Base-by-base conservation (phyloP, 2,113 vertebrate genomes). In the Antechinus stuartii region DNA sequence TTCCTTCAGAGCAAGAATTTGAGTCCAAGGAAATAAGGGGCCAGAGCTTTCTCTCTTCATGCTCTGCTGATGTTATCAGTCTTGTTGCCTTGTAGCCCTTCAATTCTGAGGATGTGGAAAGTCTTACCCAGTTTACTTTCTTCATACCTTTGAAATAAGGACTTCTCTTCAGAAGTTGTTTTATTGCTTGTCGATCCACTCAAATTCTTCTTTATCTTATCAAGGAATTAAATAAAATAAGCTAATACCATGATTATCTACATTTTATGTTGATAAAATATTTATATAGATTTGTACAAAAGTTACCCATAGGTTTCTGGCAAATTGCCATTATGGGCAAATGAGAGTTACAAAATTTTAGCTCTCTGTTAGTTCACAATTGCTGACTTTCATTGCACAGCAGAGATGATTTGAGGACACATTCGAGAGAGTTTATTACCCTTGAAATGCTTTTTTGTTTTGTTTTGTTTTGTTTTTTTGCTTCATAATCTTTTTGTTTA, bases 211-310 rank as follows among this genome's bases (percentile, higher is more conserved):
- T 56, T 94, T 46, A 30, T 97, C 90, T 93, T 96, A 50, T 91
- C 84, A 95, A 95, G 57, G 94, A 50, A 94, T 42, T 55, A 42
- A 54, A 91, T 95, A 96, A 9, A 90, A 90, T 16, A 94, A 90
- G 57, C 25, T 91, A 97, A 24, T 0, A 0, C 91, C 93, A 30
- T 35, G 57, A 61, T 11, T 49, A 0, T 54, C n/a, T 92, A 19
- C 2, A 94, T 94, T 90, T 89, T 25, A 49, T 84, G 0, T 84
- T 55, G 89, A 42, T 42, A 2, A 0, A 26, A 30, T 89, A 84
- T 56, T 94, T 89, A 76, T 35, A 12, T 68, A 5, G 52, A 52
- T 94, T 93, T 96, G 19, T 55, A 4, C 1, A 14, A 54, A 90
- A 24, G 27, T 84, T 92, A 30, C n/a, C 89, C 57, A 91, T 76